Evolutionary conservation across 2,888 invertebrate genomes (phyloP).

Genomic region (Thereva unica): DNA sequence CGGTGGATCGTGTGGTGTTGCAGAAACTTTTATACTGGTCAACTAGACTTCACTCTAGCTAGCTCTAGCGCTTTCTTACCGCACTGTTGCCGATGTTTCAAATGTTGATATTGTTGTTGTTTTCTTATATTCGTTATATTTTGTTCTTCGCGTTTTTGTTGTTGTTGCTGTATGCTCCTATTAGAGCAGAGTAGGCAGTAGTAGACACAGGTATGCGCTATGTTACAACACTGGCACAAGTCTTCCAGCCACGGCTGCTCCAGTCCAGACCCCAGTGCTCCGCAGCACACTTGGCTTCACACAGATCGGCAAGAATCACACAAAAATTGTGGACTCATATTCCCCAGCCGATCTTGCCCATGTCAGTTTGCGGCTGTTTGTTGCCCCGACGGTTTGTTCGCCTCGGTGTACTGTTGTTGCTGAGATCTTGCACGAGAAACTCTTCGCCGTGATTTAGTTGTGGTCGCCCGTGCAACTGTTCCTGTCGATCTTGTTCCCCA

Average conservation of each 20-base stretch:
- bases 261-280: conserved; percentile 12
- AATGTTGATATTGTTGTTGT: no score
- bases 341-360: conserved; percentile 24
- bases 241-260: neutral
- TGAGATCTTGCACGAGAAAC: conserved; percentile 6
- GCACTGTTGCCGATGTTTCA: no score
- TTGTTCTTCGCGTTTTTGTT: no score
- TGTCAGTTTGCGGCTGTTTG: conserved; percentile 36
- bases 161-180: no score
- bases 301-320: conserved; percentile 15
- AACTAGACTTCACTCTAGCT: no score
- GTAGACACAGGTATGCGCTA: no score
- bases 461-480: conserved; percentile 17
- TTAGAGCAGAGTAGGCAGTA: no score
- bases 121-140: no score
- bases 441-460: conserved; percentile 27
- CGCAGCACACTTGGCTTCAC: neutral
- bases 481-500: conserved; percentile 6
- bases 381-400: conserved; percentile 27
- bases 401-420: conserved; percentile 6
- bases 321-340: conserved; percentile 18
- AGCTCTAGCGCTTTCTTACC: no score
- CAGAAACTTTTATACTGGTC: no score
- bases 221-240: no score
- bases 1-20: no score